Percentiles rank a stretch among this genome's conserved stretches.
These are phyloP conservation scores for Pseudomugil gertrudae DNA, from an alignment of 2,797 vertebrate species.

Conservation along the genomic window DNA sequence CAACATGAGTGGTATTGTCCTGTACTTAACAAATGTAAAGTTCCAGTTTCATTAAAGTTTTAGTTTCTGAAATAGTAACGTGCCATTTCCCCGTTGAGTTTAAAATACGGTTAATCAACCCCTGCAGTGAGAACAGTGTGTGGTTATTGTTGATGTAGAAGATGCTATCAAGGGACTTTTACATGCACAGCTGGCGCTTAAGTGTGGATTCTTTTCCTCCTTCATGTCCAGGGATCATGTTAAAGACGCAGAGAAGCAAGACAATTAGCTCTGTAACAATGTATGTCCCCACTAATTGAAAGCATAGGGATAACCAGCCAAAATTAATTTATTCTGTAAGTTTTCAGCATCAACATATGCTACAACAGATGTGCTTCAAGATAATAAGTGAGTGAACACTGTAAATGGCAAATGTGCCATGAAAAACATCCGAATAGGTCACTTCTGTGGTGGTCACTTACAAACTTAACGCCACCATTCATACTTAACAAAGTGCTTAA, in stretches of 20 bases:
- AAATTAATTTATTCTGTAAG: slow-evolving; percentile 45
- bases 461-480: background rate
- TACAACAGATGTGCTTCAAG: background rate
- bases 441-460: background rate
- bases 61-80: slow-evolving; percentile 12
- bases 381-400: background rate
- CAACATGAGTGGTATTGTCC: slow-evolving; percentile 6
- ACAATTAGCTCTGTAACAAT: slow-evolving; percentile 72
- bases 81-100: slow-evolving; percentile 29
- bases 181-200: slow-evolving; percentile 58
- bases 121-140: slow-evolving; percentile 31
- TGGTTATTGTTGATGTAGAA: slow-evolving; percentile 60
- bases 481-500: slow-evolving; percentile 14
- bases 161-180: slow-evolving; percentile 59
- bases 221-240: slow-evolving; percentile 57
- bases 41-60: slow-evolving; percentile 10
- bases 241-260: slow-evolving; percentile 66
- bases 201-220: slow-evolving; percentile 17
- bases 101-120: slow-evolving; percentile 36
- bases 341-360: slow-evolving; percentile 10
- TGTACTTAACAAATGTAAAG: slow-evolving; percentile 3
- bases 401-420: background rate
- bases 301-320: slow-evolving; percentile 48
- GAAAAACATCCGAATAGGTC: background rate
- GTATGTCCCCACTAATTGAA: slow-evolving; percentile 68